Evolutionary conservation across 2,888 invertebrate genomes (phyloP).

Genomic region (Rutpela maculata): DNA sequence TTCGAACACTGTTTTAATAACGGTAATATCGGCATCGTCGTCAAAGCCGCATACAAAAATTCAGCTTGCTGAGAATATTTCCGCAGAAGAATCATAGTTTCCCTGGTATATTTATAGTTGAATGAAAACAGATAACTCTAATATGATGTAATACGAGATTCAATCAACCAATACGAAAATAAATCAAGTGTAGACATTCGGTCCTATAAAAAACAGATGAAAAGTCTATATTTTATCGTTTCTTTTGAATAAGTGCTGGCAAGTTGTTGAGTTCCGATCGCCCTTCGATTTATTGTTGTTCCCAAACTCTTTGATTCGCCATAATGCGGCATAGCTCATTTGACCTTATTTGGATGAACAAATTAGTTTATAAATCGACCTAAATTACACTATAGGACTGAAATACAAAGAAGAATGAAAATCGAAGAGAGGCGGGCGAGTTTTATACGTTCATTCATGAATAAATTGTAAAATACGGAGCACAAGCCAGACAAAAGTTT

Average conservation of each 20-base stretch:
- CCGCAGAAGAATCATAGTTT: no score
- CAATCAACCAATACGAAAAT: not conserved
- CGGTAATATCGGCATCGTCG: no score
- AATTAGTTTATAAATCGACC: conserved; percentile 4
- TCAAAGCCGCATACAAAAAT: no score
- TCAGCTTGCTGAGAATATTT: no score
- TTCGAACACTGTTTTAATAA: no score
- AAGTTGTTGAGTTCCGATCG: not conserved
- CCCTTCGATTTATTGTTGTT: not conserved
- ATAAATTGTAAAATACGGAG: conserved; percentile 4
- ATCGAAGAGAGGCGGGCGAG: not conserved
- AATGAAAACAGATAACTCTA: not conserved
- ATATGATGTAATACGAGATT: not conserved
- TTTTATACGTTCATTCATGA: conserved; percentile 7
- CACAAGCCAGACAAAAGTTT: conserved; percentile 2
- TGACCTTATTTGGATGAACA: not conserved
- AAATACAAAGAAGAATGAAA: conserved; percentile 3
- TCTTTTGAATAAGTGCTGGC: not conserved
- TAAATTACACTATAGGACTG: conserved; percentile 1
- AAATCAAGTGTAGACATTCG: not conserved
- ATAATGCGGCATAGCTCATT: not conserved
- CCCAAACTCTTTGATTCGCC: not conserved
- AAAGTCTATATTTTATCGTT: not conserved
- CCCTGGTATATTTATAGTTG: no score
- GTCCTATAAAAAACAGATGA: not conserved